Conservation (phyloP, 2,113 vertebrate genomes). For the Hydrochoerus hydrochaeris region DNA sequence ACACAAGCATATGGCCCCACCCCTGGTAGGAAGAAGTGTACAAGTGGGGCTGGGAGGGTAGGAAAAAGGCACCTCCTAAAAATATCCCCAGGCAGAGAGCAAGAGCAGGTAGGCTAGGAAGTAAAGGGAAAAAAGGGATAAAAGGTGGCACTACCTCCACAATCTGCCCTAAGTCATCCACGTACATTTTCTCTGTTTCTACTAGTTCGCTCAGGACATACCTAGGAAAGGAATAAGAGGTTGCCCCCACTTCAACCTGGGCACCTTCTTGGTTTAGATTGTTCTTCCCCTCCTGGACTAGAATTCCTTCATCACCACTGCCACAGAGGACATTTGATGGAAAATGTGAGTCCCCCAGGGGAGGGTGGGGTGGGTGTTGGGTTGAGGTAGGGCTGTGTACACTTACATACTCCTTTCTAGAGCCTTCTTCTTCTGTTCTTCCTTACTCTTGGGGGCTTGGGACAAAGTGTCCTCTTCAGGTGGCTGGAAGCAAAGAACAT, state of each 20-base stretch:
- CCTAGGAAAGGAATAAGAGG: conserved; percentile 81
- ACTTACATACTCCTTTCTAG: conserved; percentile 96
- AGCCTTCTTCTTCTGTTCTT: conserved; percentile 90
- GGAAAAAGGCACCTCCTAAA: not conserved
- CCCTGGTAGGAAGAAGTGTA: not conserved
- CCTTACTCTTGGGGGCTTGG: conserved; percentile 87
- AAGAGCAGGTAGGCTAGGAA: not conserved
- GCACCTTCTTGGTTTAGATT: not conserved
- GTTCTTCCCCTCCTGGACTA: not conserved
- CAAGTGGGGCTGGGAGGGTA: not conserved
- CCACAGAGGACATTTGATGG: not conserved
- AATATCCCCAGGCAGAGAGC: conserved; percentile 1
- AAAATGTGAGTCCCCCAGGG: not conserved
- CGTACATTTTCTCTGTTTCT: conserved; percentile 95
- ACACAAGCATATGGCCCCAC: not conserved
- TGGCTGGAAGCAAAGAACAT: conserved; percentile 81
- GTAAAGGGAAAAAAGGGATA: not conserved
- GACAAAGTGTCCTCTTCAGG: conserved; percentile 88
- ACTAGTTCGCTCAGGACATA: conserved; percentile 94
- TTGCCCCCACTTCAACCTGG: not conserved
- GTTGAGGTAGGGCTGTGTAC: not conserved
- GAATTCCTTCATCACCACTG: not conserved
- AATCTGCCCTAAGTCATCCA: conserved; percentile 92
- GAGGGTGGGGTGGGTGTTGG: not conserved
- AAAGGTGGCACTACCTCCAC: conserved; percentile 89